Percentiles rank a stretch among this genome's conserved stretches.
Conservation (phyloP, 2,888 invertebrate genomes). For the Pristionchus exspectatus region DNA sequence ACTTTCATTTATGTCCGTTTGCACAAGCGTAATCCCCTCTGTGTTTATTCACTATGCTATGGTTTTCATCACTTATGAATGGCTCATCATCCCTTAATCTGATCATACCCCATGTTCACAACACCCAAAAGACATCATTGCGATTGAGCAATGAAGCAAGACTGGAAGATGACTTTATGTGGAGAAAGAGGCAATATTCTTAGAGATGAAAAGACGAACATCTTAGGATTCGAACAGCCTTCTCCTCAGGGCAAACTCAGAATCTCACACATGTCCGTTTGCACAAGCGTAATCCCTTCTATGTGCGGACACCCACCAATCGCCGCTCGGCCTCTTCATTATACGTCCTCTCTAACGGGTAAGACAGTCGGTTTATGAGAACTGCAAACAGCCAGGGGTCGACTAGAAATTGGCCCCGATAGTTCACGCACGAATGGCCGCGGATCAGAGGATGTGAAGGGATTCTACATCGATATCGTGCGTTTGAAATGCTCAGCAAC, state of each 20-base stretch:
- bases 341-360: background rate
- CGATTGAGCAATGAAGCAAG: too few relatives aligned
- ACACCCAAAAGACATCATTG: too few relatives aligned
- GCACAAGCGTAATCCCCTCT: conserved; percentile 14
- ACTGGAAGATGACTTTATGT: too few relatives aligned
- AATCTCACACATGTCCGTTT: conserved; percentile 25
- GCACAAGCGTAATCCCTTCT: conserved; percentile 30
- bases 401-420: background rate
- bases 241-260: background rate
- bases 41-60: too few relatives aligned
- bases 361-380: background rate
- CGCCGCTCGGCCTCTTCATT: background rate
- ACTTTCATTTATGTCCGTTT: background rate
- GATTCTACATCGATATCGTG: background rate
- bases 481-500: too few relatives aligned
- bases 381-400: background rate
- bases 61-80: too few relatives aligned
- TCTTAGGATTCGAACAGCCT: too few relatives aligned
- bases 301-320: background rate
- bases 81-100: too few relatives aligned
- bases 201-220: too few relatives aligned
- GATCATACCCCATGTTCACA: too few relatives aligned
- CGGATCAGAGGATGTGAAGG: background rate
- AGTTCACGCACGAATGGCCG: too few relatives aligned
- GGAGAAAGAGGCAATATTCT: too few relatives aligned